Conservation (phyloP, 2,797 vertebrate genomes). For the Anas bernieri region DNA sequence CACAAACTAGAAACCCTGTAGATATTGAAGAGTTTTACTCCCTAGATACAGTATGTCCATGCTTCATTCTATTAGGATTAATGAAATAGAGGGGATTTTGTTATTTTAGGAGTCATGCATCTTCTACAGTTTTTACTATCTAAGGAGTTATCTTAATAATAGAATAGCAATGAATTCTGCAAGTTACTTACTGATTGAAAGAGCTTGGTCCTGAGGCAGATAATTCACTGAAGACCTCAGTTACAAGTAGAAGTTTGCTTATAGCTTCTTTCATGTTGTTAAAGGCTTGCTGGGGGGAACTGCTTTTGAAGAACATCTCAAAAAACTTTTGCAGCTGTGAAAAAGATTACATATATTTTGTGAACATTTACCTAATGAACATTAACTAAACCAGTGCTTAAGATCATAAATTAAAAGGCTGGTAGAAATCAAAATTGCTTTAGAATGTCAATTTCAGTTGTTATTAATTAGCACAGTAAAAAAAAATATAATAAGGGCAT, state of each 20-base stretch:
- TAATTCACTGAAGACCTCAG: slow-evolving; percentile 76
- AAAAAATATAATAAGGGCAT: neutral
- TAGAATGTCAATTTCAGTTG: neutral
- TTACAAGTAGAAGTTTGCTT: slow-evolving; percentile 83
- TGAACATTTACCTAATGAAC: neutral
- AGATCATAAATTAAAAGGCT: neutral
- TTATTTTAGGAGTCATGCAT: neutral
- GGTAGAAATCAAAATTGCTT: neutral
- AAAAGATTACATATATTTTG: slow-evolving; percentile 18
- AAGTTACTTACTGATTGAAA: slow-evolving; percentile 71
- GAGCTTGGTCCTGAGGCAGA: slow-evolving; percentile 66
- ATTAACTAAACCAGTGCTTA: neutral
- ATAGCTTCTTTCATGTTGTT: slow-evolving; percentile 84
- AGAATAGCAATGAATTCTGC: neutral
- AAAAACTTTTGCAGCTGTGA: slow-evolving; percentile 87
- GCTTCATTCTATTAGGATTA: neutral
- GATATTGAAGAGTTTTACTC: neutral
- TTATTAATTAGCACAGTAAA: neutral
- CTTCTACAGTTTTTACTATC: neutral
- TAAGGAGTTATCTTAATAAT: neutral
- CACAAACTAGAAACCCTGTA: neutral
- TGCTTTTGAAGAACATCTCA: slow-evolving; percentile 80
- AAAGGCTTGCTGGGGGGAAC: slow-evolving; percentile 81
- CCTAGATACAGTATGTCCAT: neutral
- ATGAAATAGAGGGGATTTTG: neutral